These are phyloP conservation scores for Hydrozoanthus gracilis DNA, from an alignment of 92 coral and sea anemone genomes.

Conservation along the genomic window DNA sequence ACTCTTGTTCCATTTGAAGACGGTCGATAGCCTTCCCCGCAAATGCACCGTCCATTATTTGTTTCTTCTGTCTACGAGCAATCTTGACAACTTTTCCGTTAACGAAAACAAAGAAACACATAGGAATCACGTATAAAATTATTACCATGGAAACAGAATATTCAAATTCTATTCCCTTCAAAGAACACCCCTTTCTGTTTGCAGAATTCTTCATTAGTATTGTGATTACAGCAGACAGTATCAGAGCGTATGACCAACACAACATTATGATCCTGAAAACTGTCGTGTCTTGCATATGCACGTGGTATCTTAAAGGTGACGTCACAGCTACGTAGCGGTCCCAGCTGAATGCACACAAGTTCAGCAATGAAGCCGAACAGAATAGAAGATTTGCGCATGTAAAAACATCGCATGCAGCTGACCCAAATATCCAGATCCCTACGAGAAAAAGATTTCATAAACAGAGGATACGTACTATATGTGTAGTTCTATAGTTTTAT, in stretches of 20 bases:
- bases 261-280: slow-evolving; percentile 2
- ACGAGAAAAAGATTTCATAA: neutral
- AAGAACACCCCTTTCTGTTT: neutral
- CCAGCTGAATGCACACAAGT: slow-evolving; percentile 39
- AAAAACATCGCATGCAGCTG: slow-evolving; percentile 10
- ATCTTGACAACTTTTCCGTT: slow-evolving; percentile 34
- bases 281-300: slow-evolving; percentile 3
- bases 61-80: slow-evolving; percentile 3
- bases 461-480: no score
- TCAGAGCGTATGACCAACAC: neutral
- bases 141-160: neutral
- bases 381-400: slow-evolving; percentile 34
- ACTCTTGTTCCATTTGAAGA: neutral
- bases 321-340: slow-evolving; percentile 47
- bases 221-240: slow-evolving; percentile 1
- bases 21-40: neutral
- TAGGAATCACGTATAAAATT: neutral
- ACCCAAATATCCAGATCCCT: slow-evolving; percentile 31
- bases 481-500: no score
- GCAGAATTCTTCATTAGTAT: neutral
- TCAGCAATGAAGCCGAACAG: slow-evolving; percentile 32
- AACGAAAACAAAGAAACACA: slow-evolving; percentile 14
- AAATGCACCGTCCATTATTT: neutral
- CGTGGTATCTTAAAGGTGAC: slow-evolving; percentile 25
- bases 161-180: neutral